Evolutionary conservation across 2,888 invertebrate genomes (phyloP), one percentile per base, ranked within the genome.

Genomic region (Pterostichus niger): DNA sequence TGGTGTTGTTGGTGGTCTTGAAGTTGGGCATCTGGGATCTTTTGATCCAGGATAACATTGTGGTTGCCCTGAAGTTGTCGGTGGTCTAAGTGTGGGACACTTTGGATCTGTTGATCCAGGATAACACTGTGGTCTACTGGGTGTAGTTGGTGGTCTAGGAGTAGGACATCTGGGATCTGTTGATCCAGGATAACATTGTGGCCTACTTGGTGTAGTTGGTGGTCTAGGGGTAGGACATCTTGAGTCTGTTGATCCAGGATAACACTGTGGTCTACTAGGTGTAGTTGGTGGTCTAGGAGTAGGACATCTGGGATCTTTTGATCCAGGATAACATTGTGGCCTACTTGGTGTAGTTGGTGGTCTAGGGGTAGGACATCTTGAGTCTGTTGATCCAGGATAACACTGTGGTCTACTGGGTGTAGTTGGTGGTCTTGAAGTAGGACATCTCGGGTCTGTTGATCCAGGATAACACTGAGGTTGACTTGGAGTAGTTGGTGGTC

Each of bases 381-480:
- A 84, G 86, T 89, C 88, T 7, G 84, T 85, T 6, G 88, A 87
- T 13, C 88, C 88, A 0, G 88, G 87, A 64, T 87, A 88, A 83
- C 88, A 88, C 24, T 61, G 73, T 2, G 82, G 83, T 61, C 33
- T 6, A 24, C 86, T 85, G 52, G 84, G 83, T 35, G 85, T 52
- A 9, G 80, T 83, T 24, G 86, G 85, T 13, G 75, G 83, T 13
- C 13, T 49, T n/a, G 4, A 86, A 11, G 49, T 49, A 11, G 49
- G 49, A n/a, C 49, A 49, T n/a, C 49, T 49, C 11, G 49, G 49
- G 11, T 91, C 90, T 0, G 77, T 86, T 9, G 88, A 88, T 3
- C 91, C 90, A 2, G 89, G 89, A 84, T 83, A 91, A 90, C 84
- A 92, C 13, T 73, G 86, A 31, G 84, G 54, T 89, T 84, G 90